A percentile compares a stretch with the other conserved stretches of the same genome.
These are phyloP conservation scores for Lycophotia porphyrea DNA, from an alignment of 2,888 invertebrate genomes.

Conservation along the genomic window DNA sequence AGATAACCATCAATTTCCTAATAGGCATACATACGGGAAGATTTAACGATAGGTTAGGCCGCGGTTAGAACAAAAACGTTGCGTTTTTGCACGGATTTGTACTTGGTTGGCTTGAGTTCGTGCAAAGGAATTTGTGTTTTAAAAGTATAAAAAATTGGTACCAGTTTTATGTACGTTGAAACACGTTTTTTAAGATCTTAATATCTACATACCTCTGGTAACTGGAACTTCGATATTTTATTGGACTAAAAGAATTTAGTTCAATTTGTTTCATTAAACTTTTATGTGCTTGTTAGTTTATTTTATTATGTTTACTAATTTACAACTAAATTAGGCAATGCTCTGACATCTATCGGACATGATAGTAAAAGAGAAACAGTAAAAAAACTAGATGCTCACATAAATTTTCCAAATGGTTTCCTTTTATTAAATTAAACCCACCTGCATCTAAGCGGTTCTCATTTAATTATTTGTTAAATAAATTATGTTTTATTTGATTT, in stretches of 20 bases:
- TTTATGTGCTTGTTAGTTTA: neutral
- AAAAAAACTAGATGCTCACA: constrained; percentile 30
- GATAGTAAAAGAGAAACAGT: constrained; percentile 18
- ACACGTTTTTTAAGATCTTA: neutral
- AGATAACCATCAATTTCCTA: constrained; percentile 73
- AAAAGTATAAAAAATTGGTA: neutral
- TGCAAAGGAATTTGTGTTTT: neutral
- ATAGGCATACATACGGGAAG: constrained; percentile 57
- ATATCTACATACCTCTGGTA: neutral
- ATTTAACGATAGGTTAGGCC: neutral
- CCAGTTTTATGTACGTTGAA: neutral
- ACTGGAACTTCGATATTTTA: neutral
- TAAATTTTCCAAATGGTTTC: constrained; percentile 37
- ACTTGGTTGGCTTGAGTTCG: neutral
- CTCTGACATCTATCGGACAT: neutral
- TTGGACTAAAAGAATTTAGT: constrained; percentile 9
- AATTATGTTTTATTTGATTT: constrained; percentile 34
- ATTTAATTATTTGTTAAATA: constrained; percentile 26
- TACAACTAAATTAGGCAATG: constrained; percentile 11
- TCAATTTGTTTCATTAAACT: constrained; percentile 10
- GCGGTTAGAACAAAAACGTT: neutral
- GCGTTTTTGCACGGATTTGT: neutral
- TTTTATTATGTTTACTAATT: constrained; percentile 15
- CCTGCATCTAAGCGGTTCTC: constrained; percentile 11
- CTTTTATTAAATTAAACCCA: constrained; percentile 7